A percentile compares a stretch with the other conserved stretches of the same genome.
These are phyloP conservation scores for Serranus cabrilla DNA, from an alignment of 2,797 vertebrate genomes.

Conservation along the genomic window DNA sequence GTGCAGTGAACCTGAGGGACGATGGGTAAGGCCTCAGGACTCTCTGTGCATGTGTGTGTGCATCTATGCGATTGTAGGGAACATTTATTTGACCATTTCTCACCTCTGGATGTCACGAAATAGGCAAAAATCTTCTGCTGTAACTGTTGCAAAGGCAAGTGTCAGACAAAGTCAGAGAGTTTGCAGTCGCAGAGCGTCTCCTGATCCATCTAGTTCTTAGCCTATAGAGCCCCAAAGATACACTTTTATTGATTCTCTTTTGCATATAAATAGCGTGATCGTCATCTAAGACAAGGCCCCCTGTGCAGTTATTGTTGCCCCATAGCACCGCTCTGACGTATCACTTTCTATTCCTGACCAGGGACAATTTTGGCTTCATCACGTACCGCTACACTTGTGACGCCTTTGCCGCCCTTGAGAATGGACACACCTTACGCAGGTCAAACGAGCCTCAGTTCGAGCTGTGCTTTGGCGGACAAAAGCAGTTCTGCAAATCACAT, in stretches of 20 bases:
- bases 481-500: conserved; percentile 97
- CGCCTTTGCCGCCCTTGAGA: conserved; percentile 97
- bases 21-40: conserved; percentile 91
- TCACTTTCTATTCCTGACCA: conserved; percentile 81
- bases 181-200: conserved; percentile 48
- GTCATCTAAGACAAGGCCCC: conserved; percentile 59
- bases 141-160: conserved; percentile 28
- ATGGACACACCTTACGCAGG: conserved; percentile 96
- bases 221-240: conserved; percentile 65
- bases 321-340: conserved; percentile 57
- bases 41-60: conserved; percentile 36
- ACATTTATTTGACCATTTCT: conserved; percentile 20
- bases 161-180: conserved; percentile 46
- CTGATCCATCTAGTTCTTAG: conserved; percentile 53
- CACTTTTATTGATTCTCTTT: conserved; percentile 81
- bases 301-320: conserved; percentile 59
- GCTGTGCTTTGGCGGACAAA: conserved; percentile 97
- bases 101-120: conserved; percentile 1
- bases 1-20: conserved; percentile 95
- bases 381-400: conserved; percentile 99
- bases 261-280: conserved; percentile 80
- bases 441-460: conserved; percentile 95
- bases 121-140: conserved; percentile 7
- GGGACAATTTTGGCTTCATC: conserved; percentile 99
- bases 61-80: conserved; percentile 10